Percentiles rank a stretch among this genome's conserved stretches.
phyloP scores from a whole-genome alignment of 2,888 invertebrate genomes.

The Polietes domitor region DNA sequence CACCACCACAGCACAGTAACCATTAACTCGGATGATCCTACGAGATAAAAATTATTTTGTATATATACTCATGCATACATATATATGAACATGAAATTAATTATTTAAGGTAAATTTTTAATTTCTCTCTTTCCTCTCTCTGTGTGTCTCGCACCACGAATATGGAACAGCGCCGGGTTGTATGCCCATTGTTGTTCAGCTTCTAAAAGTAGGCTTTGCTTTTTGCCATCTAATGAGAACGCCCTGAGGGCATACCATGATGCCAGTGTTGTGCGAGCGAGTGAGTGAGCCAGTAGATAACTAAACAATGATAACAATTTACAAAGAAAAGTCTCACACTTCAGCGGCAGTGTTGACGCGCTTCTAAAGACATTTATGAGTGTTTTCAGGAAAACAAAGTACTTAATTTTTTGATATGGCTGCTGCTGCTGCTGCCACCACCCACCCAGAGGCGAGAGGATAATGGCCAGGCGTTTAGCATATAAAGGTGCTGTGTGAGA shows the following conservation, averaged over 20 bases:
- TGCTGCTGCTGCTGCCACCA: not conserved
- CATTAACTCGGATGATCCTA: not conserved
- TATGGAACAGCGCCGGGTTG: not conserved
- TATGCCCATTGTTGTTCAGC: slow-evolving; percentile 27
- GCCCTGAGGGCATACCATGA: not conserved
- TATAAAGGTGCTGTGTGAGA: no score
- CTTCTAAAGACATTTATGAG: not conserved
- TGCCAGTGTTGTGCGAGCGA: not conserved
- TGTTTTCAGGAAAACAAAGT: not conserved
- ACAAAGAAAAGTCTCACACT: slow-evolving; percentile 8
- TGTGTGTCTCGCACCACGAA: not conserved
- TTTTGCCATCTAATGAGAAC: slow-evolving; percentile 21
- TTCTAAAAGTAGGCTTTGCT: slow-evolving; percentile 47
- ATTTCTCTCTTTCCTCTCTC: not conserved
- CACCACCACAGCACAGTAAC: not conserved
- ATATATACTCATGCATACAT: not conserved
- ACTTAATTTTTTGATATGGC: slow-evolving; percentile 5
- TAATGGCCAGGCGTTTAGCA: no score
- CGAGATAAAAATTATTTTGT: not conserved
- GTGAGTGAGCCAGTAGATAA: not conserved
- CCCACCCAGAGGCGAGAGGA: not conserved
- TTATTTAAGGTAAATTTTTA: slow-evolving; percentile 35
- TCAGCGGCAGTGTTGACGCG: not conserved
- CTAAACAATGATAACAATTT: not conserved
- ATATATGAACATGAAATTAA: slow-evolving; percentile 53